Percentiles rank a stretch among this genome's conserved stretches.
These are phyloP conservation scores for Deilephila porcellus DNA, from an alignment of 2,888 invertebrate species.

Conservation along the genomic window DNA sequence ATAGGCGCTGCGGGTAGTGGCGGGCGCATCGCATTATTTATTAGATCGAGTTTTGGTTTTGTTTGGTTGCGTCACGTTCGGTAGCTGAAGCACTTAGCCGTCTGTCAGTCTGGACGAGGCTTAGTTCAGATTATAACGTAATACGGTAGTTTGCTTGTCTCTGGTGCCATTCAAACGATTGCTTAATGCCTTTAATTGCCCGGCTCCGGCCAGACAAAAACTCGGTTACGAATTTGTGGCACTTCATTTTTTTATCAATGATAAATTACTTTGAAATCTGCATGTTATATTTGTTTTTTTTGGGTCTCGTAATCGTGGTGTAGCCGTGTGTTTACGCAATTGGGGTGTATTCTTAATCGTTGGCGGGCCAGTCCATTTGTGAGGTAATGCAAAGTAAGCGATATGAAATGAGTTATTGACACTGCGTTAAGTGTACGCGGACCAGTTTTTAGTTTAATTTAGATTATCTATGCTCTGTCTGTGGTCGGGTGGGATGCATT, in stretches of 20 bases:
- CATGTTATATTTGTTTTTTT: constrained; percentile 17
- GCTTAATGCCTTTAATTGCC: constrained; percentile 76
- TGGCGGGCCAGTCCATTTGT: background rate
- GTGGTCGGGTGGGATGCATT: constrained; percentile 37
- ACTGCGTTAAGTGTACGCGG: constrained; percentile 14
- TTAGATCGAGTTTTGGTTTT: constrained; percentile 74
- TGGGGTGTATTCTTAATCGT: constrained; percentile 17
- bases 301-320: background rate
- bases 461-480: constrained; percentile 34
- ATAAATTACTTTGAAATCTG: constrained; percentile 16
- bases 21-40: constrained; percentile 76
- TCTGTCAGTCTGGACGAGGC: constrained; percentile 73
- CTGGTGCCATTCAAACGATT: constrained; percentile 70
- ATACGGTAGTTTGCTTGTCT: constrained; percentile 79
- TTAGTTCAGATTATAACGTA: constrained; percentile 82
- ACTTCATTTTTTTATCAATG: constrained; percentile 28
- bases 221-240: constrained; percentile 17
- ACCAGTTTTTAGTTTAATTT: constrained; percentile 32
- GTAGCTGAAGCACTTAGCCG: constrained; percentile 75
- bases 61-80: constrained; percentile 66
- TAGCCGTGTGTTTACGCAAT: constrained; percentile 12
- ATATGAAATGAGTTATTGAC: constrained; percentile 23
- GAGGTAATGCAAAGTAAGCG: constrained; percentile 16
- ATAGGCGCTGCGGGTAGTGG: constrained; percentile 59
- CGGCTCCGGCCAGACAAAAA: constrained; percentile 55